A percentile compares a stretch with the other conserved stretches of the same genome.
Evolutionary conservation across 2,888 invertebrate species (phyloP).

Genomic region (Epirrita christyi): DNA sequence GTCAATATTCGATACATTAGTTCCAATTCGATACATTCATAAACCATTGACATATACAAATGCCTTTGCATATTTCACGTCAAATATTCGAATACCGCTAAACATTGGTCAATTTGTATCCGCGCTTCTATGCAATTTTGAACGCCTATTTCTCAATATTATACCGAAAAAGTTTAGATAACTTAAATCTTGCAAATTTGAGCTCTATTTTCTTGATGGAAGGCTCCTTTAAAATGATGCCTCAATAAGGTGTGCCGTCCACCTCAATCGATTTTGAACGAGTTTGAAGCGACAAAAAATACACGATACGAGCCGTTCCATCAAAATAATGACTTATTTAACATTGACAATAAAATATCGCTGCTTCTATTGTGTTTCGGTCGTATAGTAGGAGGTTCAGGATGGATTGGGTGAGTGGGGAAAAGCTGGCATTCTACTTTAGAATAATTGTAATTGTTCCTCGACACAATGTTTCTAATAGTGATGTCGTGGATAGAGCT

Average conservation of each 20-base stretch:
- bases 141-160: slow-evolving; percentile 69
- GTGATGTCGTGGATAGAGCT: no score
- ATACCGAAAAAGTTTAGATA: slow-evolving; percentile 22
- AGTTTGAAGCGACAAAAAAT: slow-evolving; percentile 52
- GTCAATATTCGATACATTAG: slow-evolving; percentile 11
- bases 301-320: slow-evolving; percentile 62
- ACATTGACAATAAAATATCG: slow-evolving; percentile 83
- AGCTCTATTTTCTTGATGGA: slow-evolving; percentile 15
- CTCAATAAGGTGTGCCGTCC: slow-evolving; percentile 69
- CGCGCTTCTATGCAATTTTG: slow-evolving; percentile 65
- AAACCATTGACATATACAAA: slow-evolving; percentile 43
- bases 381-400: slow-evolving; percentile 56
- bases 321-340: slow-evolving; percentile 85
- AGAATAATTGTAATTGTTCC: no score
- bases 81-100: slow-evolving; percentile 48
- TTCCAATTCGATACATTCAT: slow-evolving; percentile 56
- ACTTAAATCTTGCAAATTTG: neutral
- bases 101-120: slow-evolving; percentile 56
- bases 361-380: slow-evolving; percentile 66
- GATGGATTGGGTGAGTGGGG: slow-evolving; percentile 47
- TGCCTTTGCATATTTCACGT: slow-evolving; percentile 52
- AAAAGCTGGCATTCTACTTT: no score
- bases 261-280: slow-evolving; percentile 76
- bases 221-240: slow-evolving; percentile 35
- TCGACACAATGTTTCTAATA: no score